A percentile compares a stretch with the other conserved stretches of the same genome.
phyloP scores from a whole-genome alignment of 2,113 vertebrate species.

The Alligator sinensis region DNA sequence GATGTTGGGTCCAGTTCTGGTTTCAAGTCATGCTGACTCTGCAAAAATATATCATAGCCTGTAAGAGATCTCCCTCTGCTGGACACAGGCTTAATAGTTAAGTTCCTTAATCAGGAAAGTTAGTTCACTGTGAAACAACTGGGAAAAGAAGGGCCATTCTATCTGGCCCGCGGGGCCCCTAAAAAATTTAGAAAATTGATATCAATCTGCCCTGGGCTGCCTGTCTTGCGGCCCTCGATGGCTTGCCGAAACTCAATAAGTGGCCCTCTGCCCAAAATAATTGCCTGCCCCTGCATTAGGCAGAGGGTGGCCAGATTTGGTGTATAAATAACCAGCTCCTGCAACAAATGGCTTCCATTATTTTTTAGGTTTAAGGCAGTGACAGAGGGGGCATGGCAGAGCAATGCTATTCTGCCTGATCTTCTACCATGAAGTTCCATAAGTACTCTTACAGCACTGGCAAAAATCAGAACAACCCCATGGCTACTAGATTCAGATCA shows the following conservation, averaged over 20 bases:
- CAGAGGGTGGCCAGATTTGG: background rate
- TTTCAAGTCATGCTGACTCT: background rate
- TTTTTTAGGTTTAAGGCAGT: background rate
- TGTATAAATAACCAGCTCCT: background rate
- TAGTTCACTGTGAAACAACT: background rate
- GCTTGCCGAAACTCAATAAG: too few species aligned
- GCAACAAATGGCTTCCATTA: background rate
- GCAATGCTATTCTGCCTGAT: background rate
- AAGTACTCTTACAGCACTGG: too few species aligned
- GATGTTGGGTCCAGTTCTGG: background rate
- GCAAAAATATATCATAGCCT: background rate
- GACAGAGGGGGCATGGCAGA: background rate
- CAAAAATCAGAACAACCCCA: background rate
- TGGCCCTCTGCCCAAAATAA: too few species aligned
- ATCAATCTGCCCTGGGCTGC: too few species aligned
- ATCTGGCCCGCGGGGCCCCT: too few species aligned
- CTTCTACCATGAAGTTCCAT: background rate
- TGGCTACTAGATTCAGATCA: background rate
- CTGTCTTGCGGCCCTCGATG: too few species aligned
- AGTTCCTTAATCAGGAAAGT: background rate
- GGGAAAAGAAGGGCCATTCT: background rate
- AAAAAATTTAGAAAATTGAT: too few species aligned
- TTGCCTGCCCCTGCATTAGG: background rate
- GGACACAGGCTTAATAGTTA: background rate
- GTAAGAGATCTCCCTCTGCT: background rate